Base-by-base conservation (phyloP, 2,888 invertebrate species). In the Crossocerus cetratus region DNA sequence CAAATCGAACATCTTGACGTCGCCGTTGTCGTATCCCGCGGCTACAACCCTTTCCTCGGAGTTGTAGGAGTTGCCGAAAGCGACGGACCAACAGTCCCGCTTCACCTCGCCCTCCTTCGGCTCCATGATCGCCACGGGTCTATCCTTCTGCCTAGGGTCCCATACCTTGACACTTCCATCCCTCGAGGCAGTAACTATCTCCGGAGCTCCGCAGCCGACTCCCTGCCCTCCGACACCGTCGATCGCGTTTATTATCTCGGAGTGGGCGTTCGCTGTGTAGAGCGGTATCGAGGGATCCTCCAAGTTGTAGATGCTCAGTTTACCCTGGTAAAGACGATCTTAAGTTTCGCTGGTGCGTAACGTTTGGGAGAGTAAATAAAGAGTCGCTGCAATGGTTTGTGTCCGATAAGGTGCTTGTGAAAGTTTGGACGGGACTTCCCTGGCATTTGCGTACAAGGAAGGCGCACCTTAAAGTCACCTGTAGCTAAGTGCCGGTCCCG, bases 21-120 rank as follows among this genome's bases (percentile, higher is more conserved):
- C 99, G 0, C 99, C 99, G 89, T 99, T 99, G 87, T 99, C 98
- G 86, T 98, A 99, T 0, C 99, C 99, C 11, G 98, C 96, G 23
- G 94, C 95, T 0, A 99, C 94, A 67, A 96, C 92, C 68, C 98
- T 93, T 84, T 99, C 98, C 32, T 95, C 93, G 57, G 95, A 94
- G 88, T 96, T 97, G 90, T 95, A 97, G 0, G 97, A 95, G 91
- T 98, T 96, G 0, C 98, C 98, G 87, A 99, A 98, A 0, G 95
- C 94, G 0, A 98, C 98, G 0, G 96, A 91, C 99, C 99, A 99
- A 90, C 99, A 99, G 87, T 99, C 99, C 43, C 98, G 92, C 59
- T 93, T 93, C 1, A 92, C 90, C 69, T 95, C 94, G 0, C 94
- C 94, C 23, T 93, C 92, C 21, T 92, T 92, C 0, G 97, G 95